Percentiles rank a stretch among this genome's conserved stretches.
These are phyloP conservation scores for Scolanthus callimorphus DNA, from an alignment of 92 coral and sea anemone genomes.

Conservation along the genomic window DNA sequence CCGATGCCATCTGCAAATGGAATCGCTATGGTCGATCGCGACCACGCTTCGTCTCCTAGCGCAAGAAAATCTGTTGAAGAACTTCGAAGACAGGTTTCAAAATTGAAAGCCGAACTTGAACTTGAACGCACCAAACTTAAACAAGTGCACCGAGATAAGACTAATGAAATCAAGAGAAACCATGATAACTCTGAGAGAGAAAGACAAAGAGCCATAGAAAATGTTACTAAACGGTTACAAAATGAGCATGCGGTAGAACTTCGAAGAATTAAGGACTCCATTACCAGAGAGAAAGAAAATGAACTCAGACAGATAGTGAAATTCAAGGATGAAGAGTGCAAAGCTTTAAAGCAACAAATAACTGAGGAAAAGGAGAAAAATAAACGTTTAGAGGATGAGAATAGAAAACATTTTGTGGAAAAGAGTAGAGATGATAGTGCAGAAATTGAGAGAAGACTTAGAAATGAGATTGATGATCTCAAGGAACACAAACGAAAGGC, in stretches of 20 bases:
- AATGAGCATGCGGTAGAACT: conserved; percentile 85
- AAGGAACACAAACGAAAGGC: conserved; percentile 79
- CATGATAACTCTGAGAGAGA: conserved; percentile 90
- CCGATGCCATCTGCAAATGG: conserved; percentile 82
- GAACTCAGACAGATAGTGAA: conserved; percentile 86
- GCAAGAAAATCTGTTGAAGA: conserved; percentile 80
- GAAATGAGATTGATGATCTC: conserved; percentile 59
- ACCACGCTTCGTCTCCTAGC: conserved; percentile 56
- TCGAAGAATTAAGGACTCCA: conserved; percentile 58
- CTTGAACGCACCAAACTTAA: conserved; percentile 81
- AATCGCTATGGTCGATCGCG: conserved; percentile 77
- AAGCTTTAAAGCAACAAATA: conserved; percentile 80
- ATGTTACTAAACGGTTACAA: conserved; percentile 65
- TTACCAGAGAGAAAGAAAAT: conserved; percentile 75
- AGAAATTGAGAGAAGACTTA: conserved; percentile 66
- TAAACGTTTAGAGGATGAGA: conserved; percentile 79
- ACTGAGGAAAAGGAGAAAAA: conserved; percentile 77
- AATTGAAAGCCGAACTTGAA: conserved; percentile 85
- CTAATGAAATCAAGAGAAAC: conserved; percentile 75
- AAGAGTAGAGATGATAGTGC: conserved; percentile 50
- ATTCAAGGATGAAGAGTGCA: conserved; percentile 91
- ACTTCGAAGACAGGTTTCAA: conserved; percentile 73
- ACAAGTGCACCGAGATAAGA: conserved; percentile 89
- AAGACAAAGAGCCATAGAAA: conserved; percentile 83
- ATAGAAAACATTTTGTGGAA: conserved; percentile 61